phyloP scores from a whole-genome alignment of 2,113 vertebrate genomes.

The Hydrolagus affinis region DNA sequence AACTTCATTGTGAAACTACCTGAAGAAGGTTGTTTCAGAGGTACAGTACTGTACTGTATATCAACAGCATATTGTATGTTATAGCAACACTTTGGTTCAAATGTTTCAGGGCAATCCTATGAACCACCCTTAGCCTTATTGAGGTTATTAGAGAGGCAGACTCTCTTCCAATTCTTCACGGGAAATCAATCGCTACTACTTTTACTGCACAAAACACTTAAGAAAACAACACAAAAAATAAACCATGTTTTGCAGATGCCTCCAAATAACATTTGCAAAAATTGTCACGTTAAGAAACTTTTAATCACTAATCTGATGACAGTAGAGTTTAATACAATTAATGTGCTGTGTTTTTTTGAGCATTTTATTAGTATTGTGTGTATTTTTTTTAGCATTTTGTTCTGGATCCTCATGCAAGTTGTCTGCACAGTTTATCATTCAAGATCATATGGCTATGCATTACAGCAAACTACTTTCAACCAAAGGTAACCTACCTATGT shows the following conservation, averaged over 20 bases:
- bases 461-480: slow-evolving; percentile 46
- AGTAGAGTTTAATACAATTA: no score
- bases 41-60: no score
- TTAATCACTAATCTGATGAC: not conserved
- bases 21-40: no score
- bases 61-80: no score
- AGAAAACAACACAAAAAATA: not conserved
- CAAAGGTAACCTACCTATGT: slow-evolving; percentile 40
- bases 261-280: not conserved
- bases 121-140: no score
- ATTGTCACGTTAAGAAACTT: not conserved
- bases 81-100: no score
- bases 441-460: slow-evolving; percentile 44
- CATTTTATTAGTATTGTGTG: slow-evolving; percentile 37
- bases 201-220: not conserved
- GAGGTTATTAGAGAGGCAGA: no score
- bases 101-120: no score
- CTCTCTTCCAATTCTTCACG: no score
- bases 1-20: no score
- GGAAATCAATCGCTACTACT: no score
- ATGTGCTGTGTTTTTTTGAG: slow-evolving; percentile 30
- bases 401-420: slow-evolving; percentile 47
- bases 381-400: slow-evolving; percentile 40
- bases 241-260: not conserved
- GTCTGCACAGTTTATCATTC: slow-evolving; percentile 48